These are phyloP conservation scores for Diadumene lineata DNA, from an alignment of 92 coral and sea anemone genomes.

Conservation along the genomic window DNA sequence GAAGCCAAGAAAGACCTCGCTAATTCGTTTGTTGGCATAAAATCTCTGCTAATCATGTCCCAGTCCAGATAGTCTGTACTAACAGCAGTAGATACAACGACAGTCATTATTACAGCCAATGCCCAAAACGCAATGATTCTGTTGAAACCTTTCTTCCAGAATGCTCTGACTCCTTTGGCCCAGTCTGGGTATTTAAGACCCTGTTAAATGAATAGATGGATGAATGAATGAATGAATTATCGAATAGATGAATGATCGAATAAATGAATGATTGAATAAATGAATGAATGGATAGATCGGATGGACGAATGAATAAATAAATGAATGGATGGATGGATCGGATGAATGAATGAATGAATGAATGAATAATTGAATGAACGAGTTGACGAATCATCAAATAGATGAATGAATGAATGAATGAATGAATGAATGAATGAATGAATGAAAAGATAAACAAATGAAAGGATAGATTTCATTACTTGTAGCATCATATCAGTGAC, in stretches of 20 bases:
- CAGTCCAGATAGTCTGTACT: conserved; percentile 81
- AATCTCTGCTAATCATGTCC: conserved; percentile 76
- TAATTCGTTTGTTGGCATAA: conserved; percentile 74
- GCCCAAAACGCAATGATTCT: conserved; percentile 82
- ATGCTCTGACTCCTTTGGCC: conserved; percentile 70
- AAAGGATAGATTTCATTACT: conserved; percentile 37
- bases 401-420: not conserved
- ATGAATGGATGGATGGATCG: not conserved
- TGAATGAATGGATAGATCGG: not conserved
- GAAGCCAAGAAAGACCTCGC: conserved; percentile 77
- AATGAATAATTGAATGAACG: not conserved
- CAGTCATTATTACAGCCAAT: conserved; percentile 66
- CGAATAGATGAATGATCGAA: too few species aligned
- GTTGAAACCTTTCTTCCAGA: conserved; percentile 72
- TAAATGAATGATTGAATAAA: not conserved
- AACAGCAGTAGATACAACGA: conserved; percentile 66
- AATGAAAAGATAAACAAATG: too few species aligned
- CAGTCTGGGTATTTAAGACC: conserved; percentile 73
- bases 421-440: not conserved
- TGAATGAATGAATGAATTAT: not conserved
- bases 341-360: not conserved
- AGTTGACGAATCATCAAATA: not conserved
- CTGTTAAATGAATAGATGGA: conserved; percentile 22
- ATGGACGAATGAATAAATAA: too few species aligned
- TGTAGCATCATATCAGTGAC: conserved; percentile 93